These are phyloP conservation scores for Eupsilia transversa DNA, from an alignment of 2,888 invertebrate genomes.

Conservation along the genomic window DNA sequence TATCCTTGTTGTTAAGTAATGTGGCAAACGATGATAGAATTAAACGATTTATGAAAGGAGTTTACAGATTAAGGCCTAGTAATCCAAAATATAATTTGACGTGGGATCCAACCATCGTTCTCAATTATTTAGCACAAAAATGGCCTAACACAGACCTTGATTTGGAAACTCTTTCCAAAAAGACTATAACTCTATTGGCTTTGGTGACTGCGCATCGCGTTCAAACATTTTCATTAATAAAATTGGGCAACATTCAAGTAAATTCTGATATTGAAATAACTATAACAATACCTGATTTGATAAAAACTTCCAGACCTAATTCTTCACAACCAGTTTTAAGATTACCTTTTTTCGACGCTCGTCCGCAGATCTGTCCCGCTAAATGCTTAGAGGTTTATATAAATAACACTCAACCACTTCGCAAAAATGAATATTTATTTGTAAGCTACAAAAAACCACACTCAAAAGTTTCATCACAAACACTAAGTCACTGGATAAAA, in stretches of 20 bases:
- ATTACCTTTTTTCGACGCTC: not conserved
- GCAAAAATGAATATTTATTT: no score
- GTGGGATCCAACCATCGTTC: not conserved
- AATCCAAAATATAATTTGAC: not conserved
- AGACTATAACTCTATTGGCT: not conserved
- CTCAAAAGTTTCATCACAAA: no score
- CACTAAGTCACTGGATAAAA: not conserved
- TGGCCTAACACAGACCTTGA: not conserved
- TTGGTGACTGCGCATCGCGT: not conserved
- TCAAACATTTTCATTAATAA: not conserved
- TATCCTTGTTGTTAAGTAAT: no score
- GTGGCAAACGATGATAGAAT: not conserved
- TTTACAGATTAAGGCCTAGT: not conserved
- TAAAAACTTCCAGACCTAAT: not conserved
- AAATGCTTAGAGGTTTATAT: not conserved
- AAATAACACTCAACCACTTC: not conserved
- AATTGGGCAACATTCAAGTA: not conserved
- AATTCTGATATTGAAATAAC: not conserved
- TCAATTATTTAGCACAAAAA: not conserved
- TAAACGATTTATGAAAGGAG: not conserved
- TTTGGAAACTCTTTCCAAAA: not conserved
- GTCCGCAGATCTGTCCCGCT: no score
- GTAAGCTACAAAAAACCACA: no score
- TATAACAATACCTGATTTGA: not conserved
- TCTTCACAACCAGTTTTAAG: not conserved